Evolutionary conservation across 2,888 invertebrate species (phyloP).

Genomic region (Drosophila cyrtoloma): DNA sequence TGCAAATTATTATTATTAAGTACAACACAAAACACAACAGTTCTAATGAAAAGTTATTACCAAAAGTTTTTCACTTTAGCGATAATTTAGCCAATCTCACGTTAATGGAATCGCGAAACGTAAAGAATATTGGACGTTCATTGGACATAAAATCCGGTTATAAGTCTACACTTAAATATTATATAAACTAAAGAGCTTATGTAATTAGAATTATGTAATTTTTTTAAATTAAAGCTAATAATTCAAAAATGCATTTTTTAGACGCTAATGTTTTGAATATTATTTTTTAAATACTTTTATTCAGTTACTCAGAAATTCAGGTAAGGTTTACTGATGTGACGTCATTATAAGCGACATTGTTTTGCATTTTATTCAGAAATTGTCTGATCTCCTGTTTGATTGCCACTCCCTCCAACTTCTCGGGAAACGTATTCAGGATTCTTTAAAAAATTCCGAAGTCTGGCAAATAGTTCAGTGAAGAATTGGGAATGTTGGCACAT

Average conservation of each 20-base stretch:
- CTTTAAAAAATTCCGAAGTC: not conserved
- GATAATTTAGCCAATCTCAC: not conserved
- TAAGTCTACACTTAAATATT: not conserved
- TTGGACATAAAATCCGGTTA: not conserved
- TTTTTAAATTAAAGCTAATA: not conserved
- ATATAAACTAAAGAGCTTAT: not conserved
- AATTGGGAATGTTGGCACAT: not conserved
- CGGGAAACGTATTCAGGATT: not conserved
- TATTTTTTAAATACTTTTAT: not conserved
- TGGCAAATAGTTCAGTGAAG: not conserved
- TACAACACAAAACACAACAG: not conserved
- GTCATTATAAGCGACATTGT: not conserved
- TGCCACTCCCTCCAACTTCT: not conserved
- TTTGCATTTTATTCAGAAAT: not conserved
- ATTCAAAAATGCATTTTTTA: not conserved
- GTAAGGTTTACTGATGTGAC: not conserved
- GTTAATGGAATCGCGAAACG: not conserved
- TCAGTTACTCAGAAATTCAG: not conserved
- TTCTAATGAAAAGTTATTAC: not conserved
- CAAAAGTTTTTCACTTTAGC: not conserved
- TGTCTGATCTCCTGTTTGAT: not conserved
- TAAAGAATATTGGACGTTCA: not conserved
- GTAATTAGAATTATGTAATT: not conserved
- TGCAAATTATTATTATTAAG: not conserved
- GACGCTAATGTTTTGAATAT: not conserved